Base-by-base conservation (phyloP, 2,888 invertebrate species). In the Phaonia tiefii region DNA sequence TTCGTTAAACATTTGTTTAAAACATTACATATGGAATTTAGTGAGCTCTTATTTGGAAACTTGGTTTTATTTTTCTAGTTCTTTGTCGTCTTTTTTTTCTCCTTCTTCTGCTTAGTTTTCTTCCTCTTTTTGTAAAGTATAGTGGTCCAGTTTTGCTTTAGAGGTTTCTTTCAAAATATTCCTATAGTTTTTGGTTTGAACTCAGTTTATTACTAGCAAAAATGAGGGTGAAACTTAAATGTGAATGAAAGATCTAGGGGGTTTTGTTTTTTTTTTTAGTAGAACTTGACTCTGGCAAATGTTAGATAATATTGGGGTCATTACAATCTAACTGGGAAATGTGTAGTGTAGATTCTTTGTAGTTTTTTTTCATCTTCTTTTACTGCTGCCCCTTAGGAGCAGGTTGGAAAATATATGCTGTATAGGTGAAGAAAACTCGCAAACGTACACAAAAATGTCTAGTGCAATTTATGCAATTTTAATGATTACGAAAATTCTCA, bases 11-110 rank as follows among this genome's bases (percentile, higher is more conserved):
- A 56, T 58, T 58, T 58, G n/a, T 58, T 15, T 58, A 58, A 31
- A 58, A 31, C 58, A 58, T 58, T 58, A 58, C 58, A 58, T 58
- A 37, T 58, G 58, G 31, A 31, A 58, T 58, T 58, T 58, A 31
- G 58, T 58, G 58, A 31, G 58, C 37, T 37, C 58, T 58, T 58
- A 58, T 58, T 58, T 31, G 31, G 31, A 58, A 58, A 58, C 13
- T n/a, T n/a, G n/a, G n/a, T 56, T 56, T 56, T 22, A 11, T 56
- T 56, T 26, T 56, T 56, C 2, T 25, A 3, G 3, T 10, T 11
- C 46, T 46, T 2, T 11, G 7, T 54, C 17, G 15, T 15, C 11
- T 22, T 22, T 25, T 56, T 11, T 25, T 25, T 22, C 17, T 56
- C 26, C 26, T 56, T 26, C 7, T 46, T 2, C 13, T 46, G 1